These are phyloP conservation scores for Elanoides forficatus DNA, from an alignment of 2,113 vertebrate species.

Conservation along the genomic window DNA sequence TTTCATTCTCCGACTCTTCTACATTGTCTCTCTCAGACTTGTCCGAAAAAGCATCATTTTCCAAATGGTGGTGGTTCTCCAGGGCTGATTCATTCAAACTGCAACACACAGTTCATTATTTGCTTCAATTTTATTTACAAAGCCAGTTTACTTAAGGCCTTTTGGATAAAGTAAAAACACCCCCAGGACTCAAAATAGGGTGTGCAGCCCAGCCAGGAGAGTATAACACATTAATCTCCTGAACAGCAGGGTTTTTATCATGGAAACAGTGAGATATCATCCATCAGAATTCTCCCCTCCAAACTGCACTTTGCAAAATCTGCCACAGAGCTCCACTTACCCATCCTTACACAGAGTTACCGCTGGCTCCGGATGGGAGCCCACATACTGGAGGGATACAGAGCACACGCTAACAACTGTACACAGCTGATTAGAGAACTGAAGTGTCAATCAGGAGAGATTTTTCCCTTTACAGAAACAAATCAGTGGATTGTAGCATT, in stretches of 20 bases:
- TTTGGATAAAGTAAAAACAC: neutral
- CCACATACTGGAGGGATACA: neutral
- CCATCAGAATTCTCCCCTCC: neutral
- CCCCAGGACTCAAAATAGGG: neutral
- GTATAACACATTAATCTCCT: neutral
- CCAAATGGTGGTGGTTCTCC: slow-evolving; percentile 80
- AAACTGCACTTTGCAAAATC: neutral
- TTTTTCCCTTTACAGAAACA: neutral
- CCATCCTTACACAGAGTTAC: neutral
- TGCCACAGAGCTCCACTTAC: neutral
- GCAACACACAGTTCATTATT: slow-evolving; percentile 7
- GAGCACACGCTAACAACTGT: neutral
- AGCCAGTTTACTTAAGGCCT: neutral
- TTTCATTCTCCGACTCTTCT: slow-evolving; percentile 82
- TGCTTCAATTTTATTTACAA: neutral
- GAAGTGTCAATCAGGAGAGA: neutral
- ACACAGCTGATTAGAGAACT: neutral
- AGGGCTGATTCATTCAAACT: slow-evolving; percentile 84
- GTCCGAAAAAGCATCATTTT: slow-evolving; percentile 89
- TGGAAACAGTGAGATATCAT: neutral
- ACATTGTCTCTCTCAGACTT: slow-evolving; percentile 87
- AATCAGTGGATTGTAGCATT: neutral
- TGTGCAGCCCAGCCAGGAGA: neutral
- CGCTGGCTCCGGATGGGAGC: neutral
- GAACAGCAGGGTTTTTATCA: neutral